These are phyloP conservation scores for Fistularia tabacaria DNA, from an alignment of 2,797 vertebrate genomes.

Conservation along the genomic window DNA sequence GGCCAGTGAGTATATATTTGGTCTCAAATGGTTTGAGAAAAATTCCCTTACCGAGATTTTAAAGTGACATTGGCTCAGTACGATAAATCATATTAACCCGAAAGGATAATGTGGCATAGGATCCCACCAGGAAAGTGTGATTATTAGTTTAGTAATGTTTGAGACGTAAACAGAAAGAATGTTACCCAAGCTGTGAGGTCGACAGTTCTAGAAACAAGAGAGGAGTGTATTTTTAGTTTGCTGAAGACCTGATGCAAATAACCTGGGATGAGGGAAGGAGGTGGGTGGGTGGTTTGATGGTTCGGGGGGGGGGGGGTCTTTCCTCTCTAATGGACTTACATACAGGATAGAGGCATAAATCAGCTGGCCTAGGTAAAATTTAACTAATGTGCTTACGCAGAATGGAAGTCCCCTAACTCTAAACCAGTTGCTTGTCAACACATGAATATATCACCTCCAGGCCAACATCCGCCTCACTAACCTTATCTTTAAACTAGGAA, in stretches of 20 bases:
- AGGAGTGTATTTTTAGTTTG: constrained; percentile 65
- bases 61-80: too few relatives aligned
- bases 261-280: constrained; percentile 13
- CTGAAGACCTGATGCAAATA: constrained; percentile 36
- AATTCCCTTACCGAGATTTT: too few relatives aligned
- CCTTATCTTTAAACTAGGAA: constrained; percentile 29
- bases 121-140: not conserved
- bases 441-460: constrained; percentile 28
- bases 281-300: not conserved
- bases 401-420: constrained; percentile 39
- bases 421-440: constrained; percentile 56
- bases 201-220: constrained; percentile 61
- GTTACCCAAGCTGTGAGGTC: constrained; percentile 34
- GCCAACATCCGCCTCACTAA: constrained; percentile 12
- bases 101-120: too few relatives aligned
- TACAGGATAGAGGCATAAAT: constrained; percentile 1
- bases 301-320: too few relatives aligned
- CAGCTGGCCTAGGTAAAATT: constrained; percentile 1
- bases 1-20: too few relatives aligned
- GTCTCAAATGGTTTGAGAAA: too few relatives aligned
- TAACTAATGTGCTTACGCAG: constrained; percentile 20
- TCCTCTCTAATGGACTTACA: not conserved
- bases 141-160: constrained; percentile 28
- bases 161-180: constrained; percentile 40
- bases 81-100: too few relatives aligned